phyloP scores from a whole-genome alignment of 2,113 vertebrate species.

The Gnathonemus echidnorhynchus region DNA sequence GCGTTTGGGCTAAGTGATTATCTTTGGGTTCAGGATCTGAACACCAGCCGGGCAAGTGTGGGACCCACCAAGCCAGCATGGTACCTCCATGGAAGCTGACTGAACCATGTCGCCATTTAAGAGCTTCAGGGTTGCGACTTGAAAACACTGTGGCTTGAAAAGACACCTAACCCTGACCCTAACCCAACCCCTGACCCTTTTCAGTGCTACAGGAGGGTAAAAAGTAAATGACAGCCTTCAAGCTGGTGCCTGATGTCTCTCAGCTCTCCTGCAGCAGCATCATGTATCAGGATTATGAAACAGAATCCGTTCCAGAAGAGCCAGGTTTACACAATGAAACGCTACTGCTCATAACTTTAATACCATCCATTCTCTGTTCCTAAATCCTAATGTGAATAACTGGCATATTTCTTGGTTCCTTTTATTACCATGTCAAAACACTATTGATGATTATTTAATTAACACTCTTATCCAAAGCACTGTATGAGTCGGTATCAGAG shows the following conservation, averaged over 20 bases:
- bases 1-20: background rate
- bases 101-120: background rate
- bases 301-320: background rate
- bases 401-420: background rate
- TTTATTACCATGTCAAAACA: background rate
- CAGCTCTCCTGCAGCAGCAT: background rate
- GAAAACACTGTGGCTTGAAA: no score
- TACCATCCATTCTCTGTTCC: background rate
- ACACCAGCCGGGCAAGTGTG: background rate
- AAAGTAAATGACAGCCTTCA: background rate
- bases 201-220: background rate
- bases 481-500: background rate
- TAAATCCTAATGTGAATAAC: background rate
- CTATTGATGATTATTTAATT: background rate
- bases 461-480: background rate
- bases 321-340: background rate
- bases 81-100: background rate
- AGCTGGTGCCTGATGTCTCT: background rate
- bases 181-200: background rate
- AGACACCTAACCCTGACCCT: background rate
- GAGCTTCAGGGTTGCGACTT: background rate
- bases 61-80: background rate
- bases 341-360: background rate
- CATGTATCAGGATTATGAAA: background rate
- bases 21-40: background rate